Conservation (phyloP, 2,888 invertebrate species). For the Lasioglossum pauxillum region DNA sequence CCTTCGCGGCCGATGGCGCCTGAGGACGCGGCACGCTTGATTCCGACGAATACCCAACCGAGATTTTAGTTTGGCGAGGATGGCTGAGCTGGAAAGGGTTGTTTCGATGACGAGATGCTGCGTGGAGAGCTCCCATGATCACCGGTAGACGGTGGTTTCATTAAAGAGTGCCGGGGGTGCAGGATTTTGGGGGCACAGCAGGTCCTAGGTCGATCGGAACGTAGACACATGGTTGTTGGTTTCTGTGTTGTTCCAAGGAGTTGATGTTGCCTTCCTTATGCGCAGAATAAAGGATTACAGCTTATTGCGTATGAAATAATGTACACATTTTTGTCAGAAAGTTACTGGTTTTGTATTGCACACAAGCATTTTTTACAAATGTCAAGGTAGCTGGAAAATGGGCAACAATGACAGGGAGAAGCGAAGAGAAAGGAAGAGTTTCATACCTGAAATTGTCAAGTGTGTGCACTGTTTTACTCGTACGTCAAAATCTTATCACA, state of each 20-base stretch:
- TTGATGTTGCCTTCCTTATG: background rate
- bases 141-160: background rate
- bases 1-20: slow-evolving; percentile 76
- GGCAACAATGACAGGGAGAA: background rate
- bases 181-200: background rate
- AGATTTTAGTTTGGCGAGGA: slow-evolving; percentile 11
- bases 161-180: background rate
- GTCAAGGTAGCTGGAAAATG: background rate
- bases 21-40: slow-evolving; percentile 65
- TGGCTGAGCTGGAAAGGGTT: background rate
- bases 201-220: background rate
- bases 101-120: background rate
- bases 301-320: background rate
- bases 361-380: background rate
- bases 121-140: background rate
- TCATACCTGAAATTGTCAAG: background rate
- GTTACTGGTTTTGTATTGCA: background rate
- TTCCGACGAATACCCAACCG: background rate
- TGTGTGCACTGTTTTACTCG: background rate
- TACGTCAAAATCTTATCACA: background rate
- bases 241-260: background rate
- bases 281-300: background rate
- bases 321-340: background rate
- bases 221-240: background rate
- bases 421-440: background rate